A percentile compares a stretch with the other conserved stretches of the same genome.
Conservation (phyloP, 2,113 vertebrate genomes). For the Arothron firmamentum region DNA sequence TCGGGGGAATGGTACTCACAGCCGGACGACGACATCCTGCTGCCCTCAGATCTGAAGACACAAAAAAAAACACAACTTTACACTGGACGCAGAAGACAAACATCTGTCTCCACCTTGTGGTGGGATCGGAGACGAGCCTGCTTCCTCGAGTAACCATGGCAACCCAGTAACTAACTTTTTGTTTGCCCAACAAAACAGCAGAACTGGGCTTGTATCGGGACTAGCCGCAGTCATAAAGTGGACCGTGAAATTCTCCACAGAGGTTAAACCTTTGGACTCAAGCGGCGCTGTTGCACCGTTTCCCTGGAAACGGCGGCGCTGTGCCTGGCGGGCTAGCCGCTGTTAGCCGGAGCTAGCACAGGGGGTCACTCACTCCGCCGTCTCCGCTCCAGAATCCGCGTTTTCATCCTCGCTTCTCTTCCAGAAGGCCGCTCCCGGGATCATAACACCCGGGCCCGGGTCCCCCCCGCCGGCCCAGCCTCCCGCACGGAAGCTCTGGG, state of each 20-base stretch:
- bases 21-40: conserved; percentile 67
- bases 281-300: too few species aligned
- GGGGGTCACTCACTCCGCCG: conserved; percentile 66
- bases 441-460: conserved; percentile 37
- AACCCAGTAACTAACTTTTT: conserved; percentile 49
- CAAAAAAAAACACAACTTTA: conserved; percentile 3
- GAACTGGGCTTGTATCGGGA: background rate
- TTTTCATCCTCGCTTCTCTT: conserved; percentile 50
- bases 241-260: background rate
- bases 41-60: conserved; percentile 63
- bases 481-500: background rate
- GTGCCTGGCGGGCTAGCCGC: conserved; percentile 21
- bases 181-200: conserved; percentile 23
- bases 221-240: background rate
- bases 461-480: background rate
- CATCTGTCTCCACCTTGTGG: conserved; percentile 65
- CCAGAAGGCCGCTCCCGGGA: conserved; percentile 29
- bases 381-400: conserved; percentile 70
- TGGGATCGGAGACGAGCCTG: background rate
- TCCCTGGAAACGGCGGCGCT: background rate
- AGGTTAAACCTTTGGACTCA: background rate
- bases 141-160: conserved; percentile 39
- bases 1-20: too few species aligned
- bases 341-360: conserved; percentile 56
- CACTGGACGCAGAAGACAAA: conserved; percentile 7